phyloP scores from a whole-genome alignment of 1,140 invertebrate genomes.

The Cherax destructor region DNA sequence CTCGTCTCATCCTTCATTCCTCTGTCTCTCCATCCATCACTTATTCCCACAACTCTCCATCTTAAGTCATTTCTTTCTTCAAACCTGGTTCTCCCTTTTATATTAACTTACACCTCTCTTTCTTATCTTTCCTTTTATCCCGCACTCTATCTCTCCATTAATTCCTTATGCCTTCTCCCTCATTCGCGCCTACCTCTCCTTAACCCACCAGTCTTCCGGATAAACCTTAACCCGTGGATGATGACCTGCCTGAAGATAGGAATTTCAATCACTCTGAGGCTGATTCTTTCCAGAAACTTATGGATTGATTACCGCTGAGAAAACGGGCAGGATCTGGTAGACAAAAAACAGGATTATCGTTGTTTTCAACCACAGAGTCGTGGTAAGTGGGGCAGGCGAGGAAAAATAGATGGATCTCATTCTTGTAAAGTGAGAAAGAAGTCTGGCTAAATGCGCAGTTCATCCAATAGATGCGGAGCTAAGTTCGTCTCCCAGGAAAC shows the following conservation, averaged over 20 bases:
- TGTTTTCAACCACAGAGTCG: no score
- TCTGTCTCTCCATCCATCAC: no score
- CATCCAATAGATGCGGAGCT: neutral
- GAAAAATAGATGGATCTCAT: constrained; percentile 1
- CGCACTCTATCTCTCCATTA: neutral
- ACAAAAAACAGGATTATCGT: neutral
- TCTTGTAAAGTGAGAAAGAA: neutral
- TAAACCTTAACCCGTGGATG: neutral
- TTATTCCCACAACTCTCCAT: no score
- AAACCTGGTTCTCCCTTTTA: no score
- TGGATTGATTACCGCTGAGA: neutral
- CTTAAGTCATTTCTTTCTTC: no score
- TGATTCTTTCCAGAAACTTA: neutral
- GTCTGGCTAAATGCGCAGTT: neutral
- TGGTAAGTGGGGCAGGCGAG: neutral
- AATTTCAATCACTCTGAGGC: neutral
- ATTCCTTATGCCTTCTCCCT: neutral
- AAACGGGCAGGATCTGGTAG: neutral
- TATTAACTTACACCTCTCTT: no score
- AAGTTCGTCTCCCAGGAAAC: neutral
- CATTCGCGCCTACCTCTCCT: neutral
- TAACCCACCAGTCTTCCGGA: neutral
- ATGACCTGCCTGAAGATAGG: neutral
- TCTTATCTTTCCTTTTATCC: no score
- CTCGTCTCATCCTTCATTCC: no score